Base-by-base conservation (phyloP, 2,888 invertebrate genomes). In the Calameuta pallipes region DNA sequence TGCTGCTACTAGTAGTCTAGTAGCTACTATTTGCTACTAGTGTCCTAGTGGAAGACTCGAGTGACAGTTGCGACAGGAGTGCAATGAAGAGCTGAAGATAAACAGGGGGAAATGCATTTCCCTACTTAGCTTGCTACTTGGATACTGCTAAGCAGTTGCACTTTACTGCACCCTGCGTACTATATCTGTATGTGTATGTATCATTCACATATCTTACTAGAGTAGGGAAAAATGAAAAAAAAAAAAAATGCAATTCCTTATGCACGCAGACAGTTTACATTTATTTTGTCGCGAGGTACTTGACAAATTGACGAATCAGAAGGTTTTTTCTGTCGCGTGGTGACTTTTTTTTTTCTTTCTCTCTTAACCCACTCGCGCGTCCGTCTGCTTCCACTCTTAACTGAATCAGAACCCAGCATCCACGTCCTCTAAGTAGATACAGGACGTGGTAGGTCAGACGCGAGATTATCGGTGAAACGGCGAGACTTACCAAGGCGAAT, bases 31-130 rank as follows among this genome's bases (percentile, higher is more conserved):
- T 15, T 23, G 23, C 56, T 56, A 6, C 23, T 41, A 9, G 15
- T 41, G 23, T 56, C 56, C 56, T 56, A 56, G 2, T 9, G 56
- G 56, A 56, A 56, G 1, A 37, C 23, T 23, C 23, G 23, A 23
- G 23, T 56, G 56, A 56, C 56, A 9, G 56, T 56, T 56, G 56
- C 9, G 56, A 56, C 23, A 56, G 56, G 56, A 56, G 56, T 56
- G 23, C 56, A 56, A 56, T 56, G 9, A 23, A 56, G 56, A 56
- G 23, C 56, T 9, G 1, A 71, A 31, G 71, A 71, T 31, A 71
- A 71, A 71, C 71, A 71, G 12, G 71, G 12, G 31, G 31, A 31
- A 71, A 71, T 71, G 15, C 71, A 71, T 71, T 71, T 31, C 71
- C 1, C 56, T 56, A 9, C 37, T 37, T 37, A 13, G 4, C 37